A percentile compares a stretch with the other conserved stretches of the same genome.
These are phyloP conservation scores for Formica selysi DNA, from an alignment of 1,140 invertebrate genomes.

Conservation along the genomic window DNA sequence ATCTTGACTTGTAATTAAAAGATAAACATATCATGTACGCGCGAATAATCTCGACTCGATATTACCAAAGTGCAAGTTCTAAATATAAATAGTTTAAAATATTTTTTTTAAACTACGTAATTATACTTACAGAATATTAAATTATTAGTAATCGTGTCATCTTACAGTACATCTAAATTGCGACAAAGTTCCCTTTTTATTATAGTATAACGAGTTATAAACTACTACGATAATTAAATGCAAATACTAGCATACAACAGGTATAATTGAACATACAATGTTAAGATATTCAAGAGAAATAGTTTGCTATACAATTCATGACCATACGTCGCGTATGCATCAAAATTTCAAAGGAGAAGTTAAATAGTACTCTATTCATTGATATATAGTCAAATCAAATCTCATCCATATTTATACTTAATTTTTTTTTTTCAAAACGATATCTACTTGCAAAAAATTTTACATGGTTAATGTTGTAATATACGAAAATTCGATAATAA, in stretches of 20 bases:
- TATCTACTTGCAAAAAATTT: not conserved
- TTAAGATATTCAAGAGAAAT: slow-evolving; percentile 45
- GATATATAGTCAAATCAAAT: not conserved
- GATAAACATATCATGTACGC: slow-evolving; percentile 9
- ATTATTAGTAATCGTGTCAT: not conserved
- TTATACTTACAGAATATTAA: slow-evolving; percentile 18
- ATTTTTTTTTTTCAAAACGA: not conserved
- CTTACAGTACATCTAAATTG: slow-evolving; percentile 7
- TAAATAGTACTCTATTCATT: not conserved
- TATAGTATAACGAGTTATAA: slow-evolving; percentile 20
- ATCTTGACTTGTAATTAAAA: slow-evolving; percentile 34
- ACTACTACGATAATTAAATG: slow-evolving; percentile 31
- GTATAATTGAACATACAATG: slow-evolving; percentile 34
- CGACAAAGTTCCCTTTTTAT: not conserved
- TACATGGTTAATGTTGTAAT: not conserved
- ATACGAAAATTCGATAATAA: too few relatives aligned
- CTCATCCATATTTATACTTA: slow-evolving; percentile 19
- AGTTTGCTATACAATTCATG: slow-evolving; percentile 38
- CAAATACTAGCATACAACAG: slow-evolving; percentile 9
- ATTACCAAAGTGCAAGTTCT: not conserved
- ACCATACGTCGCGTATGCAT: not conserved
- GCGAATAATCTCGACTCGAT: slow-evolving; percentile 21
- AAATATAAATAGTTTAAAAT: slow-evolving; percentile 22
- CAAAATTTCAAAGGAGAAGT: slow-evolving; percentile 36
- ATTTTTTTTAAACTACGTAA: slow-evolving; percentile 1